phyloP scores from a whole-genome alignment of 2,888 invertebrate genomes.

The Luperina nickerlii region DNA sequence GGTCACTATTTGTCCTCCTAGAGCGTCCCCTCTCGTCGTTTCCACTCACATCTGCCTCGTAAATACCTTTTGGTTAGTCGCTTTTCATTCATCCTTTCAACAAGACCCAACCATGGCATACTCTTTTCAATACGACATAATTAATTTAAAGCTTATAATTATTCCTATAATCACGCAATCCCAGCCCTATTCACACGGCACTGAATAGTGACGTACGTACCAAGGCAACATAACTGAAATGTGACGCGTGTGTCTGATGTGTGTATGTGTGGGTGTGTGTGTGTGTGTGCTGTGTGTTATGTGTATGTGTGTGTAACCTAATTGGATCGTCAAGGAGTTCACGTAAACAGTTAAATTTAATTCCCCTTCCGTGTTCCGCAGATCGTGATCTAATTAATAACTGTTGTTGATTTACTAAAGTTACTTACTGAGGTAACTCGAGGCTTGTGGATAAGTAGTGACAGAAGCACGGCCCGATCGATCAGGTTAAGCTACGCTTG shows the following conservation, averaged over 20 bases:
- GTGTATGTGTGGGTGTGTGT: too few species aligned
- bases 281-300: too few species aligned
- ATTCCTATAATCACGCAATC: not conserved
- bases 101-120: not conserved
- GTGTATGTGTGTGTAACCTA: conserved; percentile 22
- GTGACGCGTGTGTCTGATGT: not conserved
- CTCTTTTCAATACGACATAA: conserved; percentile 1
- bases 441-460: too few species aligned
- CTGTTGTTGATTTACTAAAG: conserved; percentile 31
- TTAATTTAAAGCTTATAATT: conserved; percentile 7
- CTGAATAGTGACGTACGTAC: conserved; percentile 23
- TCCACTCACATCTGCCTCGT: too few species aligned
- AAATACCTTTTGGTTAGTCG: not conserved
- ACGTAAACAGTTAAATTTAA: conserved; percentile 48
- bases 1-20: too few species aligned
- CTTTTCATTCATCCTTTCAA: not conserved
- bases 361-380: conserved; percentile 22
- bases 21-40: too few species aligned
- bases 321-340: conserved; percentile 47
- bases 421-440: not conserved
- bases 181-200: conserved; percentile 23
- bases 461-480: too few species aligned
- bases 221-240: not conserved
- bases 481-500: too few species aligned
- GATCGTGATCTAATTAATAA: conserved; percentile 52